A percentile compares a stretch with the other conserved stretches of the same genome.
These are phyloP conservation scores for Brachionus rotundiformis DNA, from an alignment of 1,140 invertebrate species.

Conservation along the genomic window DNA sequence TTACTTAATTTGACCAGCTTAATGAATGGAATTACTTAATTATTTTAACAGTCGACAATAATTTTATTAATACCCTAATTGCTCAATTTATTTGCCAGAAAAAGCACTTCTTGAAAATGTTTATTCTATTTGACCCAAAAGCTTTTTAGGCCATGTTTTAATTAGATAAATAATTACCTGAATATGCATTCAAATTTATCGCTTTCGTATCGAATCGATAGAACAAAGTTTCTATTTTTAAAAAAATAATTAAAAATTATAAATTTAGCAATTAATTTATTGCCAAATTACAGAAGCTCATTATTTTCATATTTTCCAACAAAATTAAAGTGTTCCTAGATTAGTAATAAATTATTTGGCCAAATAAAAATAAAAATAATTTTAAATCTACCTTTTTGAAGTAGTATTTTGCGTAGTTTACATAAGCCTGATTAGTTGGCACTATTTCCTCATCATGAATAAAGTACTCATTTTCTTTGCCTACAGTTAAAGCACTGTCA, in stretches of 20 bases:
- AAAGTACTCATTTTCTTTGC: neutral
- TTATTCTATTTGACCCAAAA: too few species aligned
- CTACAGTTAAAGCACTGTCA: neutral
- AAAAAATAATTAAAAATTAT: neutral
- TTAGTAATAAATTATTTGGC: neutral
- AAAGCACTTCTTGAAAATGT: too few species aligned
- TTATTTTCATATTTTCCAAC: conserved; percentile 18
- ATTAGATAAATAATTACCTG: neutral
- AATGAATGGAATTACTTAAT: too few species aligned
- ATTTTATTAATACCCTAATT: too few species aligned
- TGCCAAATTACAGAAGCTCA: neutral
- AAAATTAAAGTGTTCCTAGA: conserved; percentile 41
- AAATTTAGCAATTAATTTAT: neutral
- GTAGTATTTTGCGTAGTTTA: conserved; percentile 31
- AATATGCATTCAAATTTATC: conserved; percentile 15
- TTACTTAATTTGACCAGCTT: too few species aligned
- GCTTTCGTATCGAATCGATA: conserved; percentile 25
- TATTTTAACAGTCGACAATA: too few species aligned
- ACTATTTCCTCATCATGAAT: conserved; percentile 31
- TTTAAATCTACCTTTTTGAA: neutral
- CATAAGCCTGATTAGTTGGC: conserved; percentile 24
- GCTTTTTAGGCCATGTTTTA: neutral
- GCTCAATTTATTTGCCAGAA: too few species aligned
- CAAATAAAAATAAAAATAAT: neutral
- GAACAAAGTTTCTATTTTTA: neutral